These are phyloP conservation scores for Heliconius hortense DNA, from an alignment of 2,888 invertebrate species.

Conservation along the genomic window DNA sequence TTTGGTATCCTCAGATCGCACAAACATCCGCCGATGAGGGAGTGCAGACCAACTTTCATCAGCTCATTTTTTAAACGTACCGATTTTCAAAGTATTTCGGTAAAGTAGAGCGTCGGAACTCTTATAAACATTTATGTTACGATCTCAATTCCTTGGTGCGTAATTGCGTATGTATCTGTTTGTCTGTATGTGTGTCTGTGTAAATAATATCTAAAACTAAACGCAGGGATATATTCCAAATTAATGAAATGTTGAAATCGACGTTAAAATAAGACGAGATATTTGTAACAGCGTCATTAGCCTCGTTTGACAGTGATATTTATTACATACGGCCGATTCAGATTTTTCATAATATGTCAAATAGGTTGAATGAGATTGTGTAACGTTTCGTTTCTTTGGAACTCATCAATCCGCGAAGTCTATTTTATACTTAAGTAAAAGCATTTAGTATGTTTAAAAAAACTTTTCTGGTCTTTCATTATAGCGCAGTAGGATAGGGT, in stretches of 20 bases:
- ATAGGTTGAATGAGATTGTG: constrained; percentile 5
- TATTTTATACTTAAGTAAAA: not conserved
- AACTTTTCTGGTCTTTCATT: too few relatives aligned
- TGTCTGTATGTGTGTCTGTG: constrained; percentile 15
- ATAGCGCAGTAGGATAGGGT: too few relatives aligned
- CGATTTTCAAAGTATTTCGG: constrained; percentile 59
- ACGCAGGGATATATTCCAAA: constrained; percentile 40
- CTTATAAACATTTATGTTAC: constrained; percentile 62
- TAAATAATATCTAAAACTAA: constrained; percentile 50
- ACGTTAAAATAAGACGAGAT: constrained; percentile 42
- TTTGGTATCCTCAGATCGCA: constrained; percentile 54
- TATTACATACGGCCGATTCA: constrained; percentile 28
- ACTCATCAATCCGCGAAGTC: not conserved
- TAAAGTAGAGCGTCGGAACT: constrained; percentile 62
- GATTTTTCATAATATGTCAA: constrained; percentile 33
- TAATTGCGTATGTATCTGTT: constrained; percentile 5
- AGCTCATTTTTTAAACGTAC: constrained; percentile 65
- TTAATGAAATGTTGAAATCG: constrained; percentile 41
- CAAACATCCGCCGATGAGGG: constrained; percentile 59
- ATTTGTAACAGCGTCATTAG: constrained; percentile 42
- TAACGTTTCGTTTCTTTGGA: not conserved
- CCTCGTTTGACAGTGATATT: constrained; percentile 42
- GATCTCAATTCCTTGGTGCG: constrained; percentile 51
- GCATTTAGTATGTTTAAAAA: too few relatives aligned
- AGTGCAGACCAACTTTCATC: constrained; percentile 64